A percentile compares a stretch with the other conserved stretches of the same genome.
These are phyloP conservation scores for Tragulus kanchil DNA, from an alignment of 2,113 vertebrate genomes.

Conservation along the genomic window DNA sequence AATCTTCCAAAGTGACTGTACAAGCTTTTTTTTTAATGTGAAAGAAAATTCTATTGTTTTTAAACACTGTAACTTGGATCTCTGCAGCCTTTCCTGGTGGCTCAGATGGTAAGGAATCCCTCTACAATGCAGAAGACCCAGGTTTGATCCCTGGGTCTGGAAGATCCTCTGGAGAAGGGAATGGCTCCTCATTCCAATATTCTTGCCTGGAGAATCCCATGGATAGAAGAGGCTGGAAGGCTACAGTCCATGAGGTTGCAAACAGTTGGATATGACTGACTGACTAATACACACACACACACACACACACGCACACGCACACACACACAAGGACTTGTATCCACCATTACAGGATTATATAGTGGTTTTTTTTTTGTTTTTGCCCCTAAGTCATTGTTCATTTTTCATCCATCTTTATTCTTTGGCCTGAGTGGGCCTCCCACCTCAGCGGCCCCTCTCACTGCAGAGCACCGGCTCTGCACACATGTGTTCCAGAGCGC, in stretches of 20 bases:
- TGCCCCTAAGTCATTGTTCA: no score
- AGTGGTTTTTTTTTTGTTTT: no score
- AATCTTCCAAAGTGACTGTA: constrained; percentile 44
- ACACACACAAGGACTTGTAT: no score
- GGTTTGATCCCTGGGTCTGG: neutral
- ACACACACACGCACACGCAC: neutral
- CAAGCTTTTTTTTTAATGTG: neutral
- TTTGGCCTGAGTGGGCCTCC: no score
- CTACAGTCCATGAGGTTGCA: neutral
- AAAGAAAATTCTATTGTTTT: constrained; percentile 22
- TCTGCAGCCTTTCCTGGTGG: neutral
- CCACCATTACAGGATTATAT: neutral
- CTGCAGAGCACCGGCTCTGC: no score
- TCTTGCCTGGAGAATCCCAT: neutral
- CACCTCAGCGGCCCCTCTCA: no score
- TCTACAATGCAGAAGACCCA: neutral
- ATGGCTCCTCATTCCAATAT: neutral
- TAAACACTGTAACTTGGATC: neutral
- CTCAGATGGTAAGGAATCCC: neutral
- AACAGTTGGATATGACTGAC: neutral
- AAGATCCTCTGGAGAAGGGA: neutral
- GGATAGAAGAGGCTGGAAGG: neutral
- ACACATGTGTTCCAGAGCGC: no score
- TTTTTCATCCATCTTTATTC: no score
- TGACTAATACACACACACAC: neutral